A percentile compares a stretch with the other conserved stretches of the same genome.
phyloP scores from a whole-genome alignment of 2,888 invertebrate species.

The Mythimna albipuncta region DNA sequence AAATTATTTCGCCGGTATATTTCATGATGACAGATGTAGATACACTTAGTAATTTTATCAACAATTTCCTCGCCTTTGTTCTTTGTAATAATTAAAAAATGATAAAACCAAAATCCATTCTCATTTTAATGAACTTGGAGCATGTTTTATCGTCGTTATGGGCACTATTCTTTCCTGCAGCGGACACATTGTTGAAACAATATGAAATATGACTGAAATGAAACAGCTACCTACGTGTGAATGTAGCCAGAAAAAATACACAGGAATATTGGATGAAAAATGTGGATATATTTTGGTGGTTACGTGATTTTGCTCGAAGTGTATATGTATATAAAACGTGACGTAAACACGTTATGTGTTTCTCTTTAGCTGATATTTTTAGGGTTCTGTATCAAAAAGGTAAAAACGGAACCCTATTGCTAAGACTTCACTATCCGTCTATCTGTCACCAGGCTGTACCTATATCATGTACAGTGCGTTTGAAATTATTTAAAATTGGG shows the following conservation, averaged over 20 bases:
- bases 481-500: too few relatives aligned
- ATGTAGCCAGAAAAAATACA: not conserved
- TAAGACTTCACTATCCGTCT: too few relatives aligned
- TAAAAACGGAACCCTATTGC: too few relatives aligned
- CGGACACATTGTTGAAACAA: constrained; percentile 19
- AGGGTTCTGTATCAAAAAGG: too few relatives aligned
- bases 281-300: constrained; percentile 24
- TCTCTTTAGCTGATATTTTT: not conserved
- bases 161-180: not conserved
- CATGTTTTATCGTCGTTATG: constrained; percentile 7
- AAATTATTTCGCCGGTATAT: too few relatives aligned
- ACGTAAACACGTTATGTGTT: not conserved
- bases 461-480: too few relatives aligned
- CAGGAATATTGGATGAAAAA: constrained; percentile 22
- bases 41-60: too few relatives aligned
- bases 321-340: constrained; percentile 3
- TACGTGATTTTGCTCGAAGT: constrained; percentile 8
- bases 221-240: constrained; percentile 14
- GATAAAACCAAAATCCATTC: not conserved
- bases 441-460: too few relatives aligned
- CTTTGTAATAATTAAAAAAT: not conserved
- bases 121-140: not conserved
- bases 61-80: too few relatives aligned
- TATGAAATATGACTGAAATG: constrained; percentile 30
- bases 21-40: too few relatives aligned